Conservation (phyloP, 2,888 invertebrate genomes). For the Alentia gelatinosa region DNA sequence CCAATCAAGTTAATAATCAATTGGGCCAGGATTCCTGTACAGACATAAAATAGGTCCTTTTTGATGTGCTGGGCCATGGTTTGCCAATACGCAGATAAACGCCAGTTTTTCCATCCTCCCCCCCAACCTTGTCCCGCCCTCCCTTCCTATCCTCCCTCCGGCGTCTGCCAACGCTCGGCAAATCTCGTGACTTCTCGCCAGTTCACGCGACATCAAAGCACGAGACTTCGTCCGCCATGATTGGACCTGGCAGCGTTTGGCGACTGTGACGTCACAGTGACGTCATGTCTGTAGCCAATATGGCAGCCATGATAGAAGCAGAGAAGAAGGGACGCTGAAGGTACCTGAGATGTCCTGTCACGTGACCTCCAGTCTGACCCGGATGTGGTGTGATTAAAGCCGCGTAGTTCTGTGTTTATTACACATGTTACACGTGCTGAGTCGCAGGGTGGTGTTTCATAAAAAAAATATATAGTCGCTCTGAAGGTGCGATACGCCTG, state of each 20-base stretch:
- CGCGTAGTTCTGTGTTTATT: no score
- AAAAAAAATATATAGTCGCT: no score
- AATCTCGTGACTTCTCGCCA: slow-evolving; percentile 2
- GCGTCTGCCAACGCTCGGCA: background rate
- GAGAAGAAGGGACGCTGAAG: no score
- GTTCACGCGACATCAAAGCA: background rate
- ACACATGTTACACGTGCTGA: no score
- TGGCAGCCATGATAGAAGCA: no score
- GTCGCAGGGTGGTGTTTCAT: no score
- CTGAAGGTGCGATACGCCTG: no score
- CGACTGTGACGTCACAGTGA: slow-evolving; percentile 7
- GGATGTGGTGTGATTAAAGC: no score
- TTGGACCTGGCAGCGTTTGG: background rate
- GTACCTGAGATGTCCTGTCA: no score
- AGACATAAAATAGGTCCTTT: background rate
- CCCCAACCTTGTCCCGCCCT: background rate
- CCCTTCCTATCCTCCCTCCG: background rate
- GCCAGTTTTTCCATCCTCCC: background rate
- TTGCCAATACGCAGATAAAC: background rate
- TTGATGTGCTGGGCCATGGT: background rate
- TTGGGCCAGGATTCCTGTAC: background rate
- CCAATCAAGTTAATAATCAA: background rate
- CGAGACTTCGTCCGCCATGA: background rate
- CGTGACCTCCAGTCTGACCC: no score
- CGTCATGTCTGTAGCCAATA: background rate